Evolutionary conservation across 2,113 vertebrate species (phyloP).

Genomic region (Ameiurus melas): DNA sequence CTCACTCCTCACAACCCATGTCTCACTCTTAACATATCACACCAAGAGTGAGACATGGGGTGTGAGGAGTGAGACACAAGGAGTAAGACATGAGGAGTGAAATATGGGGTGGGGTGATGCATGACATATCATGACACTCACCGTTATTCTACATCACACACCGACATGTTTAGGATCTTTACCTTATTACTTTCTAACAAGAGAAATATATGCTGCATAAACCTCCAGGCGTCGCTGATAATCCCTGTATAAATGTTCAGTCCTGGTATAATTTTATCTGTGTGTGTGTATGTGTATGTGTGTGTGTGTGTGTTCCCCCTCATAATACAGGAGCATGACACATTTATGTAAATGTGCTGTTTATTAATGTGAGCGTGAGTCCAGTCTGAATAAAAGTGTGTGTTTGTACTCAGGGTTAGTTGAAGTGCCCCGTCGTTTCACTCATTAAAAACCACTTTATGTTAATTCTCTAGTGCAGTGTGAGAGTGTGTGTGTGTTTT

Average conservation of each 20-base stretch:
- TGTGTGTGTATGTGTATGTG: neutral
- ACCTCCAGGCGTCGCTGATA: neutral
- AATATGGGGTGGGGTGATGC: no score
- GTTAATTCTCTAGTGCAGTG: neutral
- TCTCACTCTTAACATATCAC: no score
- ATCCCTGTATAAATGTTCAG: neutral
- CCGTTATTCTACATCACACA: neutral
- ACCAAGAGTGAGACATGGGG: no score
- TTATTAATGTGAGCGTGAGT: neutral
- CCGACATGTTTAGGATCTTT: neutral
- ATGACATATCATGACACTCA: neutral
- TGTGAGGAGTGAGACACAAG: no score
- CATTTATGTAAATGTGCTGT: conserved; percentile 5
- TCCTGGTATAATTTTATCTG: neutral
- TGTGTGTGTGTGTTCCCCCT: neutral
- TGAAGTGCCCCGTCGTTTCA: neutral
- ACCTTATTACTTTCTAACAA: neutral
- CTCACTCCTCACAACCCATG: neutral
- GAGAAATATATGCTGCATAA: neutral
- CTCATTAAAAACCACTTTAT: conserved; percentile 24
- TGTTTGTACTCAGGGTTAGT: neutral
- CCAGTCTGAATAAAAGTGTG: neutral
- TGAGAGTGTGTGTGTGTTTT: neutral
- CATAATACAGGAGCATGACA: neutral
- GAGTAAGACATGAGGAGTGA: no score